Evolutionary conservation across 1,140 invertebrate species (phyloP), one percentile per base, ranked within the genome.

Genomic region (Ganaspis sp.): DNA sequence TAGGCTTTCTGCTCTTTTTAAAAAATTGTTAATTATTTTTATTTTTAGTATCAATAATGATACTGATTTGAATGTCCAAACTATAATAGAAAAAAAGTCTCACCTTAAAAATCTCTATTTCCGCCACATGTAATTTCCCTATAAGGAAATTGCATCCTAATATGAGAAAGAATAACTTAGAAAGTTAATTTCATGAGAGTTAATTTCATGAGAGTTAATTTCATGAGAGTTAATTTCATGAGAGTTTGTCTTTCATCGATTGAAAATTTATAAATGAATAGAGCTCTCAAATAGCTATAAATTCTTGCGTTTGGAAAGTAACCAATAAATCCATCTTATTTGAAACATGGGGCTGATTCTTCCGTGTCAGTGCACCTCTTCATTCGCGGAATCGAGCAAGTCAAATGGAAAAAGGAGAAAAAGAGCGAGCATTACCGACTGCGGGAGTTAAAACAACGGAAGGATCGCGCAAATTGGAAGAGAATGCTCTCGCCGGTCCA

Each of bases 391-490:
- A 64, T 78, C n/a, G 40, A 21, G 4, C 42, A 45, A 37, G 34
- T 38, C 64, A 70, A 40, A 38, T 76, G 54, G 54, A 74, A 75
- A 69, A 78, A 72, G 70, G 64, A 70, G 21, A 38, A 23, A 72
- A 71, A 49, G 29, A 53, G 53, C 19, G 26, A 42, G 53, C 40
- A 37, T 38, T 40, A 19, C 53, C 53, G 73, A 29, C 58, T 40
- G 40, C 34, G 23, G 54, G 37, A 74, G 73, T 69, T 74, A 26
- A 40, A 38, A 64, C 26, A 74, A 74, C 17, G 38, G 76, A 58
- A 76, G 73, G 64, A 49, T 73, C 37, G 69, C 21, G 45, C 40
- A 70, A 77, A 78, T 82, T 73, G 38, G 54, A 72, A 71, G 23
- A 72, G 75, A 71, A 54, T 38, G 53, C 58, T 64, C 73, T 40